A percentile compares a stretch with the other conserved stretches of the same genome.
phyloP scores from a whole-genome alignment of 2,888 invertebrate species.

The Ceramica pisi region DNA sequence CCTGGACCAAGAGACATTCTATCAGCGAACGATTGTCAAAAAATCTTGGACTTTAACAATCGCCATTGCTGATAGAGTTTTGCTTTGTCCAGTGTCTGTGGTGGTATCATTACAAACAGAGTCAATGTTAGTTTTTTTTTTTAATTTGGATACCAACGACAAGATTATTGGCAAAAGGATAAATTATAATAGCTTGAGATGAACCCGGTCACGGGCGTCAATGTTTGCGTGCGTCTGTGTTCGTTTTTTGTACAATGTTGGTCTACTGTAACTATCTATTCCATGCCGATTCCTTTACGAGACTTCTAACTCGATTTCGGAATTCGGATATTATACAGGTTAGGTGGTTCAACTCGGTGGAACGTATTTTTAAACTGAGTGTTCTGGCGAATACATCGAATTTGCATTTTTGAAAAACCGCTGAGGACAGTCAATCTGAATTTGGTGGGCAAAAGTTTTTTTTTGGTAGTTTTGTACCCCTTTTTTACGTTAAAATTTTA shows the following conservation, averaged over 20 bases:
- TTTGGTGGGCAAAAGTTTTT: background rate
- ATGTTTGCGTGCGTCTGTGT: background rate
- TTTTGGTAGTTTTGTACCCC: background rate
- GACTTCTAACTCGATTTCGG: conserved; percentile 74
- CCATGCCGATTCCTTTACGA: conserved; percentile 61
- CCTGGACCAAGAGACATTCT: no score
- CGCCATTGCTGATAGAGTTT: no score
- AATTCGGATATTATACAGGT: conserved; percentile 66
- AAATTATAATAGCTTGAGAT: no score
- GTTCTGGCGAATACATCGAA: conserved; percentile 39
- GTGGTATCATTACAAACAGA: no score
- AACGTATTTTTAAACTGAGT: conserved; percentile 64
- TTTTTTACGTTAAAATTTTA: no score
- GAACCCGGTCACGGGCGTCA: no score
- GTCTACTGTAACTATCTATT: conserved; percentile 13
- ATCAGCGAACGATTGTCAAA: no score
- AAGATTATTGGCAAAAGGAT: no score
- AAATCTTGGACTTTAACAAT: no score
- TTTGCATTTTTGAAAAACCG: conserved; percentile 33
- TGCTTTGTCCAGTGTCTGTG: no score
- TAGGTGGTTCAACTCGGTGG: conserved; percentile 52
- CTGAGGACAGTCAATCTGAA: conserved; percentile 14
- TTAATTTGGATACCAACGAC: no score
- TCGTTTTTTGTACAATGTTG: background rate
- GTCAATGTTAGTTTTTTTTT: no score